These are phyloP conservation scores for Noctua pronuba DNA, from an alignment of 2,888 invertebrate genomes.

Conservation along the genomic window DNA sequence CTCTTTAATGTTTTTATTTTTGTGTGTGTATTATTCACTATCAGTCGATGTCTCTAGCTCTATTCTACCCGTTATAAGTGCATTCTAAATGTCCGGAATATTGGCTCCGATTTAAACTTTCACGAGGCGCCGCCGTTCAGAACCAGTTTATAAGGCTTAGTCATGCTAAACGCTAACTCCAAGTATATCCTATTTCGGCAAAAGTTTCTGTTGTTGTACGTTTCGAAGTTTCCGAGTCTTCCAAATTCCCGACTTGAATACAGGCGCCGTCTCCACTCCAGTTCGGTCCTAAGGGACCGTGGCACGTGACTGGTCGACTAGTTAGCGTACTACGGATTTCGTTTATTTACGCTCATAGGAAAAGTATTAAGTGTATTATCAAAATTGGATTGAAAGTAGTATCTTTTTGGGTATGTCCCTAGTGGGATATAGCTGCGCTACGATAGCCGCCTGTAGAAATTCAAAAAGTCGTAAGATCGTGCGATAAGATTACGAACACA, in stretches of 20 bases:
- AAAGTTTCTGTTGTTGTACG: slow-evolving; percentile 60
- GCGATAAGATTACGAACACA: not conserved
- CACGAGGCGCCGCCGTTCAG: slow-evolving; percentile 18
- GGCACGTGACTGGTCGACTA: slow-evolving; percentile 65
- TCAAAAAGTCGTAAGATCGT: not conserved
- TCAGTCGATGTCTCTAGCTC: not conserved
- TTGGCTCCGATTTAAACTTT: slow-evolving; percentile 28
- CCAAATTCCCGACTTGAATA: slow-evolving; percentile 56
- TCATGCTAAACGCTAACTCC: slow-evolving; percentile 50
- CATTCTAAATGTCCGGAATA: slow-evolving; percentile 17
- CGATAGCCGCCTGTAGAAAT: not conserved
- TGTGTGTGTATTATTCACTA: not conserved
- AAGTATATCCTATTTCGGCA: slow-evolving; percentile 48
- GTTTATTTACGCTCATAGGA: slow-evolving; percentile 51
- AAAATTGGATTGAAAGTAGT: slow-evolving; percentile 28
- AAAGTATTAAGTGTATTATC: slow-evolving; percentile 54
- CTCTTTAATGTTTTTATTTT: no score
- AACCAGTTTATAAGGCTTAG: slow-evolving; percentile 35
- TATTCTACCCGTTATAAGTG: not conserved
- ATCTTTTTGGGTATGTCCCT: slow-evolving; percentile 7
- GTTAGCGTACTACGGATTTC: slow-evolving; percentile 53
- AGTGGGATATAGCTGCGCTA: not conserved
- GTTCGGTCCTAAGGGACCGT: slow-evolving; percentile 51
- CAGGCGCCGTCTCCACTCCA: slow-evolving; percentile 46
- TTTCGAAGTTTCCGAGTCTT: slow-evolving; percentile 57